phyloP scores from a whole-genome alignment of 2,888 invertebrate genomes.

The Ennomos fuscantarius region DNA sequence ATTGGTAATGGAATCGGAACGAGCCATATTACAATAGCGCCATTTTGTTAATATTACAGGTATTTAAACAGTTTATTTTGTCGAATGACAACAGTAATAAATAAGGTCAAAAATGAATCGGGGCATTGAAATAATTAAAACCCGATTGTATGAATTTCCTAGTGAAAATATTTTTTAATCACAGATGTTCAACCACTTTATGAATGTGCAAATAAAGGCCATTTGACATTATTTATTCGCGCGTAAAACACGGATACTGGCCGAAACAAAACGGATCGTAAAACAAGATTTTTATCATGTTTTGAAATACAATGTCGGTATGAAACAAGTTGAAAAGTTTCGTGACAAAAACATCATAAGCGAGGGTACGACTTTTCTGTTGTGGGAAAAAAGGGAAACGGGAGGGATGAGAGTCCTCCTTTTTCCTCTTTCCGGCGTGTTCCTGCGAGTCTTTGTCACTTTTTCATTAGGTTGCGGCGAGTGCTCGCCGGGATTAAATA shows the following conservation, averaged over 20 bases:
- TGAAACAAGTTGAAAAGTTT: slow-evolving; percentile 40
- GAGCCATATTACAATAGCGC: no score
- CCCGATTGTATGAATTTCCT: slow-evolving; percentile 19
- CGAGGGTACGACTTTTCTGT: slow-evolving; percentile 31
- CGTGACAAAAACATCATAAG: slow-evolving; percentile 36
- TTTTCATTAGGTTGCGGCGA: slow-evolving; percentile 37
- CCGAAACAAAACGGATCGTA: slow-evolving; percentile 37
- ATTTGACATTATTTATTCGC: slow-evolving; percentile 38
- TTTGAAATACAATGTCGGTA: slow-evolving; percentile 40
- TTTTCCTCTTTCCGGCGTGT: slow-evolving; percentile 28
- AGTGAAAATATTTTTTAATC: slow-evolving; percentile 33
- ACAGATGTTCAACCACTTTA: slow-evolving; percentile 32
- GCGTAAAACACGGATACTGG: slow-evolving; percentile 33
- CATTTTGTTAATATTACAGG: no score
- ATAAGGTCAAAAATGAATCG: no score
- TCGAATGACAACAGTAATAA: slow-evolving; percentile 3
- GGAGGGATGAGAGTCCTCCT: slow-evolving; percentile 23
- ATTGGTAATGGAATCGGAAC: no score
- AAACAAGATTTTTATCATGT: slow-evolving; percentile 41
- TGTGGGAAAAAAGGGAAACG: slow-evolving; percentile 21
- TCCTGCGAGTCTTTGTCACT: slow-evolving; percentile 37
- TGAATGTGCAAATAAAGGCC: slow-evolving; percentile 35
- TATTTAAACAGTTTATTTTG: no score
- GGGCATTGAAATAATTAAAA: slow-evolving; percentile 6
- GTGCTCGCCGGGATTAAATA: slow-evolving; percentile 35